Base-by-base conservation (phyloP, 2,113 vertebrate genomes). In the Tragulus kanchil region DNA sequence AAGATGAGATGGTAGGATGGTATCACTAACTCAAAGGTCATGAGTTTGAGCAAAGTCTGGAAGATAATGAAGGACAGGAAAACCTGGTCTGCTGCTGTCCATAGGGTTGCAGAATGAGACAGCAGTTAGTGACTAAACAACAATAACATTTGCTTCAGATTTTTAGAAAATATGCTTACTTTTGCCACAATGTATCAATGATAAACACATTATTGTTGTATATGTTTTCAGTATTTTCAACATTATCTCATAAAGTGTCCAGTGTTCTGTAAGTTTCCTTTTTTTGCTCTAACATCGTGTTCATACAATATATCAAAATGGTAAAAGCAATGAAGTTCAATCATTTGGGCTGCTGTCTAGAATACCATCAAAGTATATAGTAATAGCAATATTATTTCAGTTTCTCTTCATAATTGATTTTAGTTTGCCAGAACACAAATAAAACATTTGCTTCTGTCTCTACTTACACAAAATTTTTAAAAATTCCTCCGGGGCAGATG, bases 401-500 rank as follows among this genome's bases (percentile, higher is more conserved):
- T 82, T 85, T 8, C 9, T 16, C 28, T 84, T 28, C 6, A 7
- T 59, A 31, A 14, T 81, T 75, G 69, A 28, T 91, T 83, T 79
- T 36, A 61, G 54, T 64, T 85, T 79, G 2, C 28, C 78, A 71
- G 10, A 73, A 59, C 15, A 50, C 14, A 19, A 31, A 56, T 56
- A 58, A 58, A 84, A 42, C 10, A n/a, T 1, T 21, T 4, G 8
- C 1, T 11, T 86, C 16, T 42, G 50, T 69, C 6, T n/a, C 42
- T 56, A 12, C 36, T 8, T 31, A 8, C 6, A 14, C 4, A 0
- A 26, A 25, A 19, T 13, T 36, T 36, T 36, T 56, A 14, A 59
- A 19, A 26, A 3, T 45, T 11, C 7, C 23, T 10, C 5, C 15
- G 6, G 3, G 2, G 36, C 2, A 19, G 23, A 6, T 0, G 1